Base-by-base conservation (phyloP, 2,113 vertebrate genomes). In the Anhinga rufa region DNA sequence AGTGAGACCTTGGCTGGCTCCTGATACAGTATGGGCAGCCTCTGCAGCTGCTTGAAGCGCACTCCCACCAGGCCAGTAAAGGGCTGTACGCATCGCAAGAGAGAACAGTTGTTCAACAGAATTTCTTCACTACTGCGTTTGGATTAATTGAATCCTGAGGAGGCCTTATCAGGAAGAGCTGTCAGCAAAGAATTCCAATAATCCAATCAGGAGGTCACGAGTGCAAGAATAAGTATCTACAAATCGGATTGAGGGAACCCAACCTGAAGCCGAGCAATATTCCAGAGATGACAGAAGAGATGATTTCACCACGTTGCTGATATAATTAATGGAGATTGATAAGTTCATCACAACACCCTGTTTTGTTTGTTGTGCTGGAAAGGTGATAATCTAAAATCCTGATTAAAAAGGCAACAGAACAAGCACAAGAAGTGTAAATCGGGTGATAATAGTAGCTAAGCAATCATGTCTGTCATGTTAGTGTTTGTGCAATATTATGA, bases 171-270 rank as follows among this genome's bases (percentile, higher is more conserved):
- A 97, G 97, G 94, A 97, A 97, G 92, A 97, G 87, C 96, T 98
- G 97, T 98, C 97, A 97, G 93, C 88, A 79, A 97, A 95, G 97
- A 98, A 98, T 97, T 97, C 97, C 96, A 97, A 96, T 97, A 97
- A 97, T 98, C 96, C 96, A 96, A 97, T 97, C 94, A 93, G 94
- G 91, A 92, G 97, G 97, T 98, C 97, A 97, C 21, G 55, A 97
- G 97, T 97, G 97, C 97, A 97, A 71, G 96, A 97, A 96, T 97
- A 97, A 97, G 94, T 80, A 95, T 95, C 96, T 96, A 94, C 96
- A 97, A 97, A 97, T 97, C 95, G 86, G 96, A 97, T 93, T 88
- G 97, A 69, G 93, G 61, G 91, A 46, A 34, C 83, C 94, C 90
- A 97, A 96, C 36, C 51, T 76, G 94, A 90, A 93, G 90, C 88